A percentile compares a stretch with the other conserved stretches of the same genome.
phyloP scores from a whole-genome alignment of 2,797 vertebrate species.

The Zenarchopterus dispar region DNA sequence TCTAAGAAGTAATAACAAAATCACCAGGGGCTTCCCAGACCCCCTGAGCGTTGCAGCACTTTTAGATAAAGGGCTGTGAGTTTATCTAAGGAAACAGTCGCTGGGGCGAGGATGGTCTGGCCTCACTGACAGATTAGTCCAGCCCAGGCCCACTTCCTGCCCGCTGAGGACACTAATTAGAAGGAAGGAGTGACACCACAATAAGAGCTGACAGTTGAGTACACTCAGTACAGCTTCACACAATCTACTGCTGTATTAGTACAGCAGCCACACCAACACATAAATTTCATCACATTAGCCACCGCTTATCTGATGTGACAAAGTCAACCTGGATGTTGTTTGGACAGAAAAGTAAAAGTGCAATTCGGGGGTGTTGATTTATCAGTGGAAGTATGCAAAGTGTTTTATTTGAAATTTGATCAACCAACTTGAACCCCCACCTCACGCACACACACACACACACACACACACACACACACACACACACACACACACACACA shows the following conservation, averaged over 20 bases:
- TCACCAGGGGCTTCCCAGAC: constrained; percentile 74
- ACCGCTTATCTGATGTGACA: constrained; percentile 76
- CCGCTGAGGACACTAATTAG: constrained; percentile 98
- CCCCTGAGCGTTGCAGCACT: constrained; percentile 77
- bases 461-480: constrained; percentile 20
- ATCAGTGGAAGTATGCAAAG: constrained; percentile 59
- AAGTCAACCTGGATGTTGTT: constrained; percentile 76
- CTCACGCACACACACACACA: too few species aligned
- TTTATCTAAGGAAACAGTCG: constrained; percentile 99
- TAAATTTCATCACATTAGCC: constrained; percentile 74
- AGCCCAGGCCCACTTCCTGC: constrained; percentile 96
- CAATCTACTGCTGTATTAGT: constrained; percentile 67
- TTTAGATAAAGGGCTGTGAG: constrained; percentile 81
- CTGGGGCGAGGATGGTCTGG: constrained; percentile 94
- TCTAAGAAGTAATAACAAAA: constrained; percentile 67
- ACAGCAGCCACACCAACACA: constrained; percentile 58
- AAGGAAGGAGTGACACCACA: constrained; percentile 92
- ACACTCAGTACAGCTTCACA: constrained; percentile 83
- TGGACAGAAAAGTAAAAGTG: constrained; percentile 58
- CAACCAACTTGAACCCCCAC: constrained; percentile 13
- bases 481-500: constrained; percentile 16
- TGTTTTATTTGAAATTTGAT: constrained; percentile 68
- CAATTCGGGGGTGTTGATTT: constrained; percentile 60
- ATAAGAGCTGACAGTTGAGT: constrained; percentile 94
- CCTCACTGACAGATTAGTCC: constrained; percentile 96